Evolutionary conservation across 1,140 invertebrate species (phyloP), one percentile per base, ranked within the genome.

Genomic region (Trachymyrmex cornetzi): DNA sequence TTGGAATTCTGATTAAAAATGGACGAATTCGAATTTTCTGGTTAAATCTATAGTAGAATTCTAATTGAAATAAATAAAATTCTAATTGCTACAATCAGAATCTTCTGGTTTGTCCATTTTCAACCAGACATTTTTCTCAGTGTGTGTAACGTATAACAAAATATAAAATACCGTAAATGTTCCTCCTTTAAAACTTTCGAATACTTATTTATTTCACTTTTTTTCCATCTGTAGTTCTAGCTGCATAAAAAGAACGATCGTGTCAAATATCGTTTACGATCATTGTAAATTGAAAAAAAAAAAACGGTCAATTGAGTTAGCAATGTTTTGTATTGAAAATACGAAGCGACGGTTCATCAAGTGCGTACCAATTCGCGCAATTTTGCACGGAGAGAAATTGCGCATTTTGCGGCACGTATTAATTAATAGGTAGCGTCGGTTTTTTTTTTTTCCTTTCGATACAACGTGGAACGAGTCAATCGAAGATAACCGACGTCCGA

Each of bases 381-480:
- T 50, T 66, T 64, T 34, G 44, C n/a, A n/a, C 44, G 74, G 14
- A 50, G 22, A 84, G 71, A 85, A 85, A 79, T 79, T 64, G 19
- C 48, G 6, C 14, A 22, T n/a, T n/a, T 77, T 12, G 61, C 74
- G 74, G 72, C 72, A 30, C 11, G 59, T 79, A 79, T 85, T 85
- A 85, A 85, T 85, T 85, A 66, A 77, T 55, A 85, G 74, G 22
- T 55, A 53, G 44, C n/a, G 24, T n/a, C 69, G 57, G 63, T 71
- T 57, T n/a, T 34, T 34, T 34, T 59, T 69, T 19, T 59, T 85
- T 24, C n/a, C 12, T 19, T 2, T 19, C 59, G 44, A 67, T 48
- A 57, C 48, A 79, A 85, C 61, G 22, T 44, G 77, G 57, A 84
- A 84, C 57, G 69, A 84, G 69, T 84, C 69, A 84, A 84, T 84